These are phyloP conservation scores for Acanthisitta chloris DNA, from an alignment of 2,113 vertebrate species.

Conservation along the genomic window DNA sequence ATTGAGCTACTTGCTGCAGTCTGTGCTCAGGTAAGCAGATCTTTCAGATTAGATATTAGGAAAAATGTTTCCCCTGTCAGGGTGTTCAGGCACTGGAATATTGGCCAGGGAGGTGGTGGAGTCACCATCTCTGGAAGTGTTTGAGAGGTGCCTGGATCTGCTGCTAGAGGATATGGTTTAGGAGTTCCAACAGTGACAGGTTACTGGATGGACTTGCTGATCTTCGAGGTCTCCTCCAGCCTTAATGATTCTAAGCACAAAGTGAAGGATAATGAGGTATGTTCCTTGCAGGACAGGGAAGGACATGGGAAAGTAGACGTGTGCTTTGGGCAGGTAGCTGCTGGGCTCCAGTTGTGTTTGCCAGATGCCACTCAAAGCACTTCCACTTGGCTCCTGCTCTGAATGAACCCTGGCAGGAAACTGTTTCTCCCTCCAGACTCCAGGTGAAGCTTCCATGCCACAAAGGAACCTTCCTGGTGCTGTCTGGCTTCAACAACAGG, in stretches of 20 bases:
- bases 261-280: background rate
- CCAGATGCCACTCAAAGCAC: fast-evolving
- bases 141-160: no score
- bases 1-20: background rate
- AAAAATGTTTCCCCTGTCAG: no score
- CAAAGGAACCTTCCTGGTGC: background rate
- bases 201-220: no score
- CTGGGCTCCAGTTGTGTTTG: background rate
- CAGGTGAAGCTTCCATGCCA: background rate
- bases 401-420: fast-evolving
- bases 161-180: no score
- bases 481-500: background rate
- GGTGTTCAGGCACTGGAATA: no score
- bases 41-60: no score
- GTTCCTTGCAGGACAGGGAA: background rate
- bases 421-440: fast-evolving
- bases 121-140: no score
- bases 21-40: background rate
- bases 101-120: no score
- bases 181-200: no score
- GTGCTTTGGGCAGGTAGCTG: background rate
- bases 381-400: background rate
- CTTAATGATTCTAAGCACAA: no score
- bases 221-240: no score
- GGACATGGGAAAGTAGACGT: fast-evolving